A percentile compares a stretch with the other conserved stretches of the same genome.
These are phyloP conservation scores for Trogon surrucura DNA, from an alignment of 2,113 vertebrate genomes.

Conservation along the genomic window DNA sequence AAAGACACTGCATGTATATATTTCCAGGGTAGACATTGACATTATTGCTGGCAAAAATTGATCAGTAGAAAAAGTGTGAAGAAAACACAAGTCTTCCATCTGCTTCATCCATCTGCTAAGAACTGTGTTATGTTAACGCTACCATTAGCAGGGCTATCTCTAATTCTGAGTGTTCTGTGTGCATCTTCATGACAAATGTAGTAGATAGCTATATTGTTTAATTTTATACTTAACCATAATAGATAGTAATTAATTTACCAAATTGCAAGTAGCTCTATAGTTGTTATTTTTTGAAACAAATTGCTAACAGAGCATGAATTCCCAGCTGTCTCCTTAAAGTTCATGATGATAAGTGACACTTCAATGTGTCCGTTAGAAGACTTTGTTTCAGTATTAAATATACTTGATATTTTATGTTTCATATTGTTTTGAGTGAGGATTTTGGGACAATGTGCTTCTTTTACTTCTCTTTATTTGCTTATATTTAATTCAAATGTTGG, in stretches of 20 bases:
- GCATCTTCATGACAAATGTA: neutral
- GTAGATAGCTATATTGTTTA: neutral
- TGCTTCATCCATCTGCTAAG: neutral
- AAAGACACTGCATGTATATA: neutral
- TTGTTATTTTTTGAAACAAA: neutral
- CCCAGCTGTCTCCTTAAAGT: neutral
- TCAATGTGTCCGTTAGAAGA: neutral
- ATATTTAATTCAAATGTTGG: neutral
- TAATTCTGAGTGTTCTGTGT: neutral
- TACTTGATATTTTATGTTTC: neutral
- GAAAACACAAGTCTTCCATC: conserved; percentile 29
- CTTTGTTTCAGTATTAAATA: neutral
- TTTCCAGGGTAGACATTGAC: neutral
- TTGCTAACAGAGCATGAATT: neutral
- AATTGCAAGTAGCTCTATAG: neutral
- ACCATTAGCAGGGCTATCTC: neutral
- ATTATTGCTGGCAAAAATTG: neutral
- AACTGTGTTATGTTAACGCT: neutral
- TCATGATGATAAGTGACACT: neutral
- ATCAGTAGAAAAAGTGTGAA: conserved; percentile 4
- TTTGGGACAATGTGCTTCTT: neutral
- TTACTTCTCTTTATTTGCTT: neutral
- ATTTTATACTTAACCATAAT: neutral
- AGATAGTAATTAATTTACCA: neutral
- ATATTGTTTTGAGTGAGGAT: neutral